Evolutionary conservation across 1,140 invertebrate species (phyloP).

Genomic region (Radopholus similis): DNA sequence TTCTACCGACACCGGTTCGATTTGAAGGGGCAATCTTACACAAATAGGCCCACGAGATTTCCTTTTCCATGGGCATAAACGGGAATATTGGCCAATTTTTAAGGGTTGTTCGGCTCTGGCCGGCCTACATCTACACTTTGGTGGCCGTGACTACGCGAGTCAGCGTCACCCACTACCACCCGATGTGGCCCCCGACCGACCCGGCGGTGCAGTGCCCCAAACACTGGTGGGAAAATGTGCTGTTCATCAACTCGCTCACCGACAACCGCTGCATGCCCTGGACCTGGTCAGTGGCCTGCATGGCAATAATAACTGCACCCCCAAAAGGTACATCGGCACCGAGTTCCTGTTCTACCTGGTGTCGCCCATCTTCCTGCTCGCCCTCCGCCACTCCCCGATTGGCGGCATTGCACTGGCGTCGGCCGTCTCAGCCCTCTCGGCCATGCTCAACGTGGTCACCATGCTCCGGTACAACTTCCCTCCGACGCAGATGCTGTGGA

Average conservation of each 20-base stretch:
- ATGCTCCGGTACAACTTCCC: conserved; percentile 59
- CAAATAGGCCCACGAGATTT: no score
- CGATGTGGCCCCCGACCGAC: conserved; percentile 60
- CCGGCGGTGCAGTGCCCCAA: conserved; percentile 59
- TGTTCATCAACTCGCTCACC: conserved; percentile 52
- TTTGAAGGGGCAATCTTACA: no score
- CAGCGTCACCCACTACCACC: conserved; percentile 48
- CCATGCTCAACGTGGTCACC: conserved; percentile 36
- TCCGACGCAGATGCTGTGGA: conserved; percentile 59
- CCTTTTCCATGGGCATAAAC: no score
- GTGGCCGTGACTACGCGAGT: conserved; percentile 53
- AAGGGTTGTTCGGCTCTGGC: conserved; percentile 56
- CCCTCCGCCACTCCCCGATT: conserved; percentile 44
- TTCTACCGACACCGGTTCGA: conserved; percentile 54
- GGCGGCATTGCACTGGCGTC: conserved; percentile 40
- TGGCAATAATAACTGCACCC: background rate
- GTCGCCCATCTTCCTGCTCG: conserved; percentile 56
- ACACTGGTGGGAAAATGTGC: conserved; percentile 57
- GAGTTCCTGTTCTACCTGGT: conserved; percentile 60
- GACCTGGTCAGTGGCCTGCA: conserved; percentile 48
- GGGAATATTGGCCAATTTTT: no score
- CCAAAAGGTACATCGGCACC: conserved; percentile 51
- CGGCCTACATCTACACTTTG: conserved; percentile 58
- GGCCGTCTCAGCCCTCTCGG: conserved; percentile 37
- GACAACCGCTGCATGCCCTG: conserved; percentile 60